Base-by-base conservation (phyloP, 2,113 vertebrate species). In the Narcine bancroftii region DNA sequence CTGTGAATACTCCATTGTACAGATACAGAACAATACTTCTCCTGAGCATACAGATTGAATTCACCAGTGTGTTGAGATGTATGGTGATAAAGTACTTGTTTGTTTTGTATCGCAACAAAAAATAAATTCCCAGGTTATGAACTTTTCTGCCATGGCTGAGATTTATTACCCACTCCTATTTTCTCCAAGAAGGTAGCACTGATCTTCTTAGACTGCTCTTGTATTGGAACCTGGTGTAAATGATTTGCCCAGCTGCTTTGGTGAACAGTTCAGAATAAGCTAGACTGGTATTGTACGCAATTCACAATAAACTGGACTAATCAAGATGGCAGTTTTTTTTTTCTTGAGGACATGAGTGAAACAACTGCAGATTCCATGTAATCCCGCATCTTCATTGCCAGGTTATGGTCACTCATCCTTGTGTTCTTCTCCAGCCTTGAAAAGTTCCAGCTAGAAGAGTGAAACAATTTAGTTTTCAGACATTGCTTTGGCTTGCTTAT, bases 1-100 rank as follows among this genome's bases (percentile, higher is more conserved):
- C 71, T 92, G 93, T 94, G 93, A 94, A 92, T 94, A 93, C 92
- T 91, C 75, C 93, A 93, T 94, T 94, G 93, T 94, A 91, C 89
- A 0, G 1, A 13, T 29, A 91, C 63, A 91, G 89, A 91, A 66
- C 36, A 91, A 39, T 29, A 29, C 26, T 26, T 91, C 53, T 69
- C 63, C 36, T 66, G 60, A 89, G n/a, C 47, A 33, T 45, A 91
- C 39, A 47, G 39, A 47, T 33, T 69, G 42, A 65, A 89, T 60
- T 69, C 60, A 39, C 63, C 56, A 81, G 45, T 81, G 26, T 47
- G 24, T 42, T 87, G 33, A 60, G 33, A 36, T 75, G 15, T 75
- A 36, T 87, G 53, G 2, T 63, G 33, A 87, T 87, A n/a, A 60
- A 56, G 15, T 87, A 36, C 33, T 87, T 87, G 29, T 87, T 63